A percentile compares a stretch with the other conserved stretches of the same genome.
Evolutionary conservation across 2,113 vertebrate species (phyloP).

Genomic region (Myanophis thanlyinensis): DNA sequence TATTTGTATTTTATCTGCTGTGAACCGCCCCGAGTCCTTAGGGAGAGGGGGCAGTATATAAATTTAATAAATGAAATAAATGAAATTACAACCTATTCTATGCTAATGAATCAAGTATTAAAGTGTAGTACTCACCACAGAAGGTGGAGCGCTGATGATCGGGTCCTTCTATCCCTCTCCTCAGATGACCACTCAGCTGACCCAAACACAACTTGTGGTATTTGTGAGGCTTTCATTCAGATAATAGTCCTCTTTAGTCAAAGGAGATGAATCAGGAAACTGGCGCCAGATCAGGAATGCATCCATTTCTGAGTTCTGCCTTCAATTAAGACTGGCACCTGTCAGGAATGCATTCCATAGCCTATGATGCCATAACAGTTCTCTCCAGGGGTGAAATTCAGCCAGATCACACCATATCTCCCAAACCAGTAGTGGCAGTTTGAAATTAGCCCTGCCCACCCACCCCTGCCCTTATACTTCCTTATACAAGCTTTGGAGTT

Average conservation of each 20-base stretch:
- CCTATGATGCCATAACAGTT: neutral
- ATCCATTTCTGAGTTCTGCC: neutral
- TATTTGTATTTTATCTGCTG: no score
- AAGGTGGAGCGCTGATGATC: neutral
- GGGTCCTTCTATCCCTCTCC: neutral
- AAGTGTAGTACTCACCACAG: neutral
- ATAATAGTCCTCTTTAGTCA: neutral
- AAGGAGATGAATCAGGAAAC: neutral
- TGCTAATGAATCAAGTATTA: neutral
- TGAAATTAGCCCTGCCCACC: no score
- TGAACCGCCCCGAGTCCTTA: no score
- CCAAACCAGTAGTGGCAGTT: no score
- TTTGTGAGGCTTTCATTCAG: neutral
- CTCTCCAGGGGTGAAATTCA: no score
- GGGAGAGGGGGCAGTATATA: no score
- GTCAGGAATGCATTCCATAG: neutral
- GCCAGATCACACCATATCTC: no score
- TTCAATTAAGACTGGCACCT: neutral
- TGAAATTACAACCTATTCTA: neutral
- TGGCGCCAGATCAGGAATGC: neutral
- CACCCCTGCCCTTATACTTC: no score
- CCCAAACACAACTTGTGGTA: neutral
- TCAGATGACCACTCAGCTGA: neutral
- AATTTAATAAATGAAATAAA: no score
- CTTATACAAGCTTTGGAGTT: no score